A percentile compares a stretch with the other conserved stretches of the same genome.
Conservation (phyloP, 2,888 invertebrate genomes). For the Campoletis raptor region DNA sequence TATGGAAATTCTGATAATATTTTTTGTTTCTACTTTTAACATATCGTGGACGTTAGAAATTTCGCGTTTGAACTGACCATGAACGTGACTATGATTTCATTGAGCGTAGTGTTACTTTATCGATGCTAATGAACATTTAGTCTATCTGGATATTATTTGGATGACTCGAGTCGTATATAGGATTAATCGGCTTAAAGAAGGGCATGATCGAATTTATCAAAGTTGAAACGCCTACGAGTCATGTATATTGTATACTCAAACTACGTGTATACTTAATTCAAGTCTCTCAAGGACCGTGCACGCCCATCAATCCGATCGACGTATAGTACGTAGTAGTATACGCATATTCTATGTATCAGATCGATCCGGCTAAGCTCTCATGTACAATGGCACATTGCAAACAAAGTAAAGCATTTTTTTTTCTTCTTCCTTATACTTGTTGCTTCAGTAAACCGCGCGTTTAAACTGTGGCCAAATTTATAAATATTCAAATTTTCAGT, state of each 20-base stretch:
- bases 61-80: background rate
- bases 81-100: background rate
- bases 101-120: conserved; percentile 10
- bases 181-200: conserved; percentile 9
- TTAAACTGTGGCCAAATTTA: background rate
- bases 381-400: conserved; percentile 9
- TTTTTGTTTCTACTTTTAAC: background rate
- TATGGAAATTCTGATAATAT: background rate
- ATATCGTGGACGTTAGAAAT: background rate
- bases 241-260: conserved; percentile 34
- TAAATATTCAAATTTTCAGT: background rate
- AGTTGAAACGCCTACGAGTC: conserved; percentile 16
- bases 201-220: conserved; percentile 41
- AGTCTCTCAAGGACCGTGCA: conserved; percentile 56
- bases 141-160: conserved; percentile 21
- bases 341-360: conserved; percentile 45
- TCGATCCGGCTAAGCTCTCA: conserved; percentile 38
- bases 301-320: conserved; percentile 33
- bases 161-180: conserved; percentile 13
- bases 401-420: conserved; percentile 2
- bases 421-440: background rate
- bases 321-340: conserved; percentile 16
- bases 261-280: conserved; percentile 54
- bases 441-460: background rate
- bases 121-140: background rate